Evolutionary conservation across 2,888 invertebrate genomes (phyloP).

Genomic region (Taenaris catops): DNA sequence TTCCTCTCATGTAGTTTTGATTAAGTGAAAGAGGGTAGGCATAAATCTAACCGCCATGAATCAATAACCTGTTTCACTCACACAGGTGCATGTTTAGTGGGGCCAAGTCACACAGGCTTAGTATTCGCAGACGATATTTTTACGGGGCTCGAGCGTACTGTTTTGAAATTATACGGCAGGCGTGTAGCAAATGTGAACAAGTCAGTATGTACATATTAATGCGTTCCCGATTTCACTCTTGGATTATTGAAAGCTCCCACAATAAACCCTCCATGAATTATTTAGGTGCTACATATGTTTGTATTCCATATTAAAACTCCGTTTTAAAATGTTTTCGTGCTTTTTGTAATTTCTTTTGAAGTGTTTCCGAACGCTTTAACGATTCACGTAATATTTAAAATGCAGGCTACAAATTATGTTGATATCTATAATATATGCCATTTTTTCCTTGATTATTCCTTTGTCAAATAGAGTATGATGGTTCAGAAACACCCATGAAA

Average conservation of each 20-base stretch:
- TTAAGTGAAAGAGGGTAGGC: conserved; percentile 69
- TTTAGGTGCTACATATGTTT: conserved; percentile 9
- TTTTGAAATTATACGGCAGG: conserved; percentile 55
- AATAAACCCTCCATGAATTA: conserved; percentile 15
- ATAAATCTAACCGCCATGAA: conserved; percentile 69
- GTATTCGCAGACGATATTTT: conserved; percentile 65
- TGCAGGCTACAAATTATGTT: too few relatives aligned
- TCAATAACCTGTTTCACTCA: conserved; percentile 71
- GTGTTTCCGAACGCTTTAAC: too few relatives aligned
- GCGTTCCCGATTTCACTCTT: conserved; percentile 17
- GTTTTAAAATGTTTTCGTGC: conserved; percentile 7
- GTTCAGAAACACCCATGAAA: too few relatives aligned
- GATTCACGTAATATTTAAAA: too few relatives aligned
- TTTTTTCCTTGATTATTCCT: too few relatives aligned
- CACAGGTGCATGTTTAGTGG: conserved; percentile 43
- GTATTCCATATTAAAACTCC: conserved; percentile 9
- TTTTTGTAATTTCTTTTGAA: conserved; percentile 1
- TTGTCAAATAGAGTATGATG: too few relatives aligned
- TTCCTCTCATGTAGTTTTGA: conserved; percentile 58
- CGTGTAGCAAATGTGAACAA: conserved; percentile 21
- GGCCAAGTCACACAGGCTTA: conserved; percentile 50
- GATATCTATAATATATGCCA: too few relatives aligned
- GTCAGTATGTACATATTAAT: conserved; percentile 22
- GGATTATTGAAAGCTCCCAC: conserved; percentile 16
- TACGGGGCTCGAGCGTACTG: conserved; percentile 55